These are phyloP conservation scores for Philopedon plagiatum DNA, from an alignment of 2,888 invertebrate species.

Conservation along the genomic window DNA sequence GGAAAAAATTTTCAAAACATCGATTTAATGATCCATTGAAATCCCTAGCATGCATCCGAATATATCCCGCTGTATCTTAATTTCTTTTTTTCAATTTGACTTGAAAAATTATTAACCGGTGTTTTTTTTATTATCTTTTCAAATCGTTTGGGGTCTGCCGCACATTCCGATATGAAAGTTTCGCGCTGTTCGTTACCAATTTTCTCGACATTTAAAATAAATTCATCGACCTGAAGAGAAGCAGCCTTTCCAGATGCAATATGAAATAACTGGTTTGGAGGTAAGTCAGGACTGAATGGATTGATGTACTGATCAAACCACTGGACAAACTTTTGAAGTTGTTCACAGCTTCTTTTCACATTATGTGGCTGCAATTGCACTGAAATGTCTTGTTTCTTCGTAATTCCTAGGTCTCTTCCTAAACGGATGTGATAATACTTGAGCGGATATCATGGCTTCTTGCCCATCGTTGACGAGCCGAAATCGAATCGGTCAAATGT, in stretches of 20 bases:
- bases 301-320: not conserved
- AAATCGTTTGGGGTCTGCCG: not conserved
- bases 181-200: not conserved
- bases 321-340: not conserved
- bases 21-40: constrained; percentile 44
- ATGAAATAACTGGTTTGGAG: not conserved
- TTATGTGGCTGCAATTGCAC: constrained; percentile 51
- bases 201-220: constrained; percentile 1
- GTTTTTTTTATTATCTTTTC: constrained; percentile 43
- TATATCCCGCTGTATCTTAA: constrained; percentile 34
- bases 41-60: constrained; percentile 38
- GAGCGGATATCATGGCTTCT: constrained; percentile 39
- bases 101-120: constrained; percentile 51
- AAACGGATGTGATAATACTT: constrained; percentile 44
- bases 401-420: constrained; percentile 47
- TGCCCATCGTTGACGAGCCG: constrained; percentile 50
- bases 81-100: constrained; percentile 24
- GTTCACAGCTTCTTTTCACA: constrained; percentile 42
- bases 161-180: not conserved
- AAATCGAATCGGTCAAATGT: constrained; percentile 46
- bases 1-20: constrained; percentile 46
- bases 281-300: not conserved
- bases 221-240: constrained; percentile 14
- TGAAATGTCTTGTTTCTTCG: constrained; percentile 56
- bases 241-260: constrained; percentile 54